Base-by-base conservation (phyloP, 1,140 invertebrate species). In the Dryas iulia region DNA sequence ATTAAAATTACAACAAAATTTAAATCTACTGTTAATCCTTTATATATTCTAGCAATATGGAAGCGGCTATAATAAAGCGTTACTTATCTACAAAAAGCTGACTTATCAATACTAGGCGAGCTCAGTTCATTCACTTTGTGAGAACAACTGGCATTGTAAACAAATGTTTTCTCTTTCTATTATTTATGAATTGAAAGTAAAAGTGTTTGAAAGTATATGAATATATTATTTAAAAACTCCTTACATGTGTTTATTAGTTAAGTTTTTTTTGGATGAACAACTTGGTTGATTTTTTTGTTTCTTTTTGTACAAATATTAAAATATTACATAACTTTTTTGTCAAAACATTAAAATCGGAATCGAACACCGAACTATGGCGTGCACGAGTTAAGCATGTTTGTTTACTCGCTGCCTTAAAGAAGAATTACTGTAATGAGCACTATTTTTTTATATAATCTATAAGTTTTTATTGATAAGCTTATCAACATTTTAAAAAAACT, bases 101-200 rank as follows among this genome's bases (percentile, higher is more conserved):
- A 47, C 14, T 47, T 47, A 47, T 47, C 39, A 47, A 3, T 47
- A 47, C 39, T 47, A 21, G 18, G 18, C 8, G 39, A 6, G 6
- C 39, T 47, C 39, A 8, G 39, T 21, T 47, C 39, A 47, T 47
- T 47, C 39, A 47, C 39, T 47, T 21, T 47, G 39, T 47, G 39
- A 47, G 39, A 47, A 47, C 18, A 47, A 47, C 14, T 47, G 2
- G 39, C 39, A 47, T 47, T 47, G 39, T 47, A 47, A 47, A 47
- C 39, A 47, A 47, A 47, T 47, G 39, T 47, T 47, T 47, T 47
- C 39, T 47, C 39, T 47, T 47, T 47, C 39, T 47, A 47, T 47
- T 47, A 47, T 47, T 47, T 47, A 47, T 47, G 39, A 47, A 47
- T 21, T 47, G 39, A 47, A 47, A 47, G 39, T 47, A 47, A 47